Percentiles rank a stretch among this genome's conserved stretches.
Evolutionary conservation across 2,888 invertebrate species (phyloP).

Genomic region (Plebejus anna): DNA sequence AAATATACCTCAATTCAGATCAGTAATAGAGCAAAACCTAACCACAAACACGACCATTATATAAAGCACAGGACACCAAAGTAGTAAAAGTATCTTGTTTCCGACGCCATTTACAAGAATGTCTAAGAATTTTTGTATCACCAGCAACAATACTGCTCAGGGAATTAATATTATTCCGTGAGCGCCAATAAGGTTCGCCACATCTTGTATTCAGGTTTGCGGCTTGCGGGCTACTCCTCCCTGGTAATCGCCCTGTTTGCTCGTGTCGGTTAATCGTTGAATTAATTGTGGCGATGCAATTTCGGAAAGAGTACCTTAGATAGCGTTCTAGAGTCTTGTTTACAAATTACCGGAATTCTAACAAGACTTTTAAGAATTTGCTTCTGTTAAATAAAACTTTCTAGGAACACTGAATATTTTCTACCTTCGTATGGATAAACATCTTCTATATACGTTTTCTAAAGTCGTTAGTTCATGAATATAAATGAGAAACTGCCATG

Average conservation of each 20-base stretch:
- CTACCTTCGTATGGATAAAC: too few species aligned
- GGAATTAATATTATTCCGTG: constrained; percentile 15
- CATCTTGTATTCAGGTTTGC: constrained; percentile 21
- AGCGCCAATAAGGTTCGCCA: constrained; percentile 20
- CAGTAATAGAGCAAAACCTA: neutral
- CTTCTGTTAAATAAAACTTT: neutral
- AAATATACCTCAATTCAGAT: neutral
- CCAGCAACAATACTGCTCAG: neutral
- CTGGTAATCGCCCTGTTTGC: constrained; percentile 11
- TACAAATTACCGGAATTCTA: neutral
- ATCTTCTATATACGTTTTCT: too few species aligned
- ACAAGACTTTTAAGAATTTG: neutral
- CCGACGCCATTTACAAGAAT: neutral
- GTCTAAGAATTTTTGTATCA: constrained; percentile 3
- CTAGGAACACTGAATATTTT: too few species aligned
- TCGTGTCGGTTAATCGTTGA: constrained; percentile 13
- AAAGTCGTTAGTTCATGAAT: too few species aligned
- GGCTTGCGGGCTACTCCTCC: neutral
- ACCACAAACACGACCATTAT: neutral
- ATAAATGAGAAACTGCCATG: too few species aligned
- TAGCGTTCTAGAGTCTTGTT: neutral
- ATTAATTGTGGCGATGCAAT: constrained; percentile 18
- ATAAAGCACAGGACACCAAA: neutral
- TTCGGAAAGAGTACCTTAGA: neutral
- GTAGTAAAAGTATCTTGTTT: neutral